Evolutionary conservation across 2,113 vertebrate species (phyloP), one percentile per base, ranked within the genome.

Genomic region (Leucoraja erinaceus): DNA sequence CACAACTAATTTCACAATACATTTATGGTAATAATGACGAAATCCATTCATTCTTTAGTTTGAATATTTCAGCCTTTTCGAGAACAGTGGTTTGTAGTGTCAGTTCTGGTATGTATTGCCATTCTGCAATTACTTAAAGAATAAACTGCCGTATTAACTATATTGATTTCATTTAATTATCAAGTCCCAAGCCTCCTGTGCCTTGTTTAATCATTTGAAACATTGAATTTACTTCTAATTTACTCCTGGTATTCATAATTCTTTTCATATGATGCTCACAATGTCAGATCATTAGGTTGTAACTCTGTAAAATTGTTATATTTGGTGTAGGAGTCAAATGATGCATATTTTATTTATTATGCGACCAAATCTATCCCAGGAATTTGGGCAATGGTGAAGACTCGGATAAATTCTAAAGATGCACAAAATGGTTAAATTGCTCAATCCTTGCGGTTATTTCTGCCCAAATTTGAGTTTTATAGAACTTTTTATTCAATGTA

Each of bases 121-220:
- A 56, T 2, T n/a, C 54, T 16, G 22, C 0, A 28, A 3, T 59
- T 11, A 84, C 25, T 59, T 25, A 61, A 54, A 61, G 54, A 86
- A 86, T 28, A 86, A 86, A 86, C 56, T 11, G 28, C 25, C 28
- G 20, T 86, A 11, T 61, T 59, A 61, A 54, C 56, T 28, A n/a
- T 59, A 61, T 86, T 86, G 54, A 61, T 86, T 86, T 86, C 54
- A 86, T 54, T 86, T 86, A n/a, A 86, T 61, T 61, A 84, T 16
- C 9, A 59, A 61, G 61, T 86, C 81, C n/a, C 81, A 0, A 4
- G 56, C 22, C 81, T 86, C 25, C 28, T 61, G 1, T 59, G 81
- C 59, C 22, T 86, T 86, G 28, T 86, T 61, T 54, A 56, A 2
- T 38, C 20, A 81, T 54, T 81, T 54, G 38, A 31, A 81, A 59